Percentiles rank a stretch among this genome's conserved stretches.
These are phyloP conservation scores for Archegozetes longisetosus DNA, from an alignment of 1,140 invertebrate species.

Conservation along the genomic window DNA sequence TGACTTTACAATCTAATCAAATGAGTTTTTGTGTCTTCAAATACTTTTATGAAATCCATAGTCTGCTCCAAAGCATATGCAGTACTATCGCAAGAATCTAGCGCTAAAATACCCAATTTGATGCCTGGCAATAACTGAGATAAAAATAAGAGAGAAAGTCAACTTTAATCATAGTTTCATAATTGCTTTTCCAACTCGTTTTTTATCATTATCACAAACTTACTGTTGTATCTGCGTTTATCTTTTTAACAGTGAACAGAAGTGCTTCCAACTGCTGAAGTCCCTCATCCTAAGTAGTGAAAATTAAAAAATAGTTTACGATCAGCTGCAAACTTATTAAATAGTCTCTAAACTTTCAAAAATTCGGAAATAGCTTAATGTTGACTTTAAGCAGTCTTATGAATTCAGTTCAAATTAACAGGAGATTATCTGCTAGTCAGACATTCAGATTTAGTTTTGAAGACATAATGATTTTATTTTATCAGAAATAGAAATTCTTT, in stretches of 20 bases:
- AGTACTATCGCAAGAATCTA: constrained; percentile 90
- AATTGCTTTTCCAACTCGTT: too few relatives aligned
- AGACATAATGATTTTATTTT: too few relatives aligned
- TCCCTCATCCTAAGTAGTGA: constrained; percentile 39
- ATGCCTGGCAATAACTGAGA: constrained; percentile 34
- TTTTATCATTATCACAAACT: too few relatives aligned
- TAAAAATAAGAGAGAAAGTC: background rate
- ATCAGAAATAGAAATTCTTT: too few relatives aligned
- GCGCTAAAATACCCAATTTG: constrained; percentile 39
- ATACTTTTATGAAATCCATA: constrained; percentile 77
- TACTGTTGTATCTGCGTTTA: constrained; percentile 31
- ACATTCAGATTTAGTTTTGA: too few relatives aligned
- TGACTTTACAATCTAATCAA: background rate
- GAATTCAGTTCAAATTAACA: too few relatives aligned
- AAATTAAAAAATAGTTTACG: constrained; percentile 10
- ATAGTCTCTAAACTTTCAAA: too few relatives aligned
- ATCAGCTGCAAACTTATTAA: background rate
- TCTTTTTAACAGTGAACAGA: constrained; percentile 36
- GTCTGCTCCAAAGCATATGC: constrained; percentile 89
- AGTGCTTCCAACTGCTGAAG: constrained; percentile 44
- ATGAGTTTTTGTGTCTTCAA: background rate
- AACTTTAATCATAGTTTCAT: too few relatives aligned
- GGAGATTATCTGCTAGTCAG: too few relatives aligned
- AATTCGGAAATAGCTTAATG: too few relatives aligned
- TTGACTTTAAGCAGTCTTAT: too few relatives aligned